A percentile compares a stretch with the other conserved stretches of the same genome.
phyloP scores from a whole-genome alignment of 2,888 invertebrate species.

The Dusona sp. region DNA sequence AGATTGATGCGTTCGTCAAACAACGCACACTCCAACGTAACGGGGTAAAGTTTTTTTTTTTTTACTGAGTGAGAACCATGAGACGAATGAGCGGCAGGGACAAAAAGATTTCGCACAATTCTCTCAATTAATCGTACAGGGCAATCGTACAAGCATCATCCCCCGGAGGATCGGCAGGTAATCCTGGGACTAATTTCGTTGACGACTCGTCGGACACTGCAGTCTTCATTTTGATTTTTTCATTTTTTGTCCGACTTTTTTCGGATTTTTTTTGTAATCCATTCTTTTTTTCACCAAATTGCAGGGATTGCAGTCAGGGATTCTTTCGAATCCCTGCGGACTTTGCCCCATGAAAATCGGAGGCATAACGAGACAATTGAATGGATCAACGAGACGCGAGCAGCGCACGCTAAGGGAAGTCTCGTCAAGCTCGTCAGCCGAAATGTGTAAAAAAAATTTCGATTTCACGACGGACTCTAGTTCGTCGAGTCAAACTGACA shows the following conservation, averaged over 20 bases:
- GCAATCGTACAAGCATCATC: constrained; percentile 26
- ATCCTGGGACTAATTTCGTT: constrained; percentile 64
- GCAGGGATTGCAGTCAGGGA: constrained; percentile 36
- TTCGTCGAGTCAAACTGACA: constrained; percentile 20
- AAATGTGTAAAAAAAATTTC: constrained; percentile 23
- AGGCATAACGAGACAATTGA: constrained; percentile 49
- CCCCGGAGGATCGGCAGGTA: constrained; percentile 56
- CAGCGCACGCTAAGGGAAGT: background rate
- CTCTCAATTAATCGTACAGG: constrained; percentile 66
- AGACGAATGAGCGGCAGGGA: background rate
- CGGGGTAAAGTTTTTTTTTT: background rate
- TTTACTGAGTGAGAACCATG: constrained; percentile 46
- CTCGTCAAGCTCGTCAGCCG: constrained; percentile 43
- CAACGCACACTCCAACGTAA: constrained; percentile 71
- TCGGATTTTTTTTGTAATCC: constrained; percentile 26
- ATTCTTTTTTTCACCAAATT: constrained; percentile 53
- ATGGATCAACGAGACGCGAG: constrained; percentile 33
- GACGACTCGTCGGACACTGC: constrained; percentile 54
- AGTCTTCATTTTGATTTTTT: constrained; percentile 40
- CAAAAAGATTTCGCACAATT: constrained; percentile 42
- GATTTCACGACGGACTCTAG: constrained; percentile 15
- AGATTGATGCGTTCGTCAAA: constrained; percentile 77
- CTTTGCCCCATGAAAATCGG: constrained; percentile 31
- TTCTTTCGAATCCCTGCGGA: constrained; percentile 51
- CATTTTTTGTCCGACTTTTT: constrained; percentile 16